Evolutionary conservation across 2,113 vertebrate species (phyloP).

Genomic region (Entomyzon cyanotis): DNA sequence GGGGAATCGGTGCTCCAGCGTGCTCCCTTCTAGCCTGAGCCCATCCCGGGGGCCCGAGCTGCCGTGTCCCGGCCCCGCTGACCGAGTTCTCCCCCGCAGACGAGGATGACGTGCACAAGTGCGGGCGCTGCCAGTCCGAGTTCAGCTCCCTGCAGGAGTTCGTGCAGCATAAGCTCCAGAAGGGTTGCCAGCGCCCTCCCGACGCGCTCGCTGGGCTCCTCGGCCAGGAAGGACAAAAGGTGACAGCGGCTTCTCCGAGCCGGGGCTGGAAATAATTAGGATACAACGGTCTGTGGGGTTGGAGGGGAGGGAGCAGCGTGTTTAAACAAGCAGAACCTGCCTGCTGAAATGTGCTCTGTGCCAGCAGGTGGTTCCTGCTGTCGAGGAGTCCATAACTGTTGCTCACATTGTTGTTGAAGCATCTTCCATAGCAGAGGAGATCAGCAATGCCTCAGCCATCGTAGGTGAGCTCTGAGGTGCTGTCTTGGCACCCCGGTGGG

Average conservation of each 20-base stretch:
- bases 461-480: conserved; percentile 65
- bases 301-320: neutral
- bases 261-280: neutral
- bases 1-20: rapidly evolving
- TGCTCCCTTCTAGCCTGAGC: neutral
- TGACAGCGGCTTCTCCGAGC: conserved; percentile 1
- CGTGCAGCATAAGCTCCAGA: conserved; percentile 93
- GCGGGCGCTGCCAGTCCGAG: conserved; percentile 92
- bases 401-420: conserved; percentile 81
- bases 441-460: conserved; percentile 48
- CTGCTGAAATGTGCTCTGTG: neutral
- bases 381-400: conserved; percentile 74
- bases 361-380: conserved; percentile 63
- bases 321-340: too few relatives aligned
- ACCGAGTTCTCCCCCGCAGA: conserved; percentile 40
- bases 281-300: neutral
- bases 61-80: neutral
- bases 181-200: conserved; percentile 78
- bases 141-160: conserved; percentile 93
- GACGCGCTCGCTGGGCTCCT: conserved; percentile 24
- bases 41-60: conserved; percentile 2
- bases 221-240: conserved; percentile 68
- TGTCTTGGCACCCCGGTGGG: rapidly evolving
- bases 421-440: conserved; percentile 68
- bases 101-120: conserved; percentile 92